Evolutionary conservation across 2,888 invertebrate genomes (phyloP).

Genomic region (Dichetophora obliterata): DNA sequence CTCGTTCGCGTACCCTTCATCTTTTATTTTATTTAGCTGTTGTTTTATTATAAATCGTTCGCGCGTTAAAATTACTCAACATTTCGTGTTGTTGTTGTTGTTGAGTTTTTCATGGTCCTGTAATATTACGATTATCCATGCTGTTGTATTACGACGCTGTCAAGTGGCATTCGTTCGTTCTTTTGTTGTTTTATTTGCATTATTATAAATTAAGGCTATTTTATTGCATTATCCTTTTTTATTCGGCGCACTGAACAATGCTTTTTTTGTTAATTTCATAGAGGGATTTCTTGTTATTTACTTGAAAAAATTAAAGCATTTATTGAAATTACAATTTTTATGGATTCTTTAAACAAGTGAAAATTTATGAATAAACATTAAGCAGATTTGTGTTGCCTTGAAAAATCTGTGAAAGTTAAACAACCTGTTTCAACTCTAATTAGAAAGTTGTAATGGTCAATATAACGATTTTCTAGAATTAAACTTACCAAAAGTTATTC

Average conservation of each 20-base stretch:
- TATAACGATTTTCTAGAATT: too few species aligned
- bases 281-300: background rate
- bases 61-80: conserved; percentile 48
- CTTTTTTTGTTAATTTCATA: background rate
- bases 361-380: too few species aligned
- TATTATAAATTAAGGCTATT: conserved; percentile 27
- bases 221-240: conserved; percentile 34
- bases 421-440: too few species aligned
- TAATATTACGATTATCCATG: conserved; percentile 25
- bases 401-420: too few species aligned
- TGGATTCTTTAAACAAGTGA: too few species aligned
- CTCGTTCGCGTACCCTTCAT: background rate
- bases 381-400: too few species aligned
- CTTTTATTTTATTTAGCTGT: conserved; percentile 15
- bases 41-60: conserved; percentile 53
- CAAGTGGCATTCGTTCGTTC: background rate
- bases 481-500: too few species aligned
- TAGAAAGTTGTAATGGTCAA: too few species aligned
- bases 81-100: conserved; percentile 4
- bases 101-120: conserved; percentile 25
- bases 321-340: too few species aligned
- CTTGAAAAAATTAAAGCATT: too few species aligned
- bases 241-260: conserved; percentile 12
- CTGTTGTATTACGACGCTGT: conserved; percentile 9
- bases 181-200: conserved; percentile 12